Base-by-base conservation (phyloP, 2,797 vertebrate species). In the Hydrolagus colliei region DNA sequence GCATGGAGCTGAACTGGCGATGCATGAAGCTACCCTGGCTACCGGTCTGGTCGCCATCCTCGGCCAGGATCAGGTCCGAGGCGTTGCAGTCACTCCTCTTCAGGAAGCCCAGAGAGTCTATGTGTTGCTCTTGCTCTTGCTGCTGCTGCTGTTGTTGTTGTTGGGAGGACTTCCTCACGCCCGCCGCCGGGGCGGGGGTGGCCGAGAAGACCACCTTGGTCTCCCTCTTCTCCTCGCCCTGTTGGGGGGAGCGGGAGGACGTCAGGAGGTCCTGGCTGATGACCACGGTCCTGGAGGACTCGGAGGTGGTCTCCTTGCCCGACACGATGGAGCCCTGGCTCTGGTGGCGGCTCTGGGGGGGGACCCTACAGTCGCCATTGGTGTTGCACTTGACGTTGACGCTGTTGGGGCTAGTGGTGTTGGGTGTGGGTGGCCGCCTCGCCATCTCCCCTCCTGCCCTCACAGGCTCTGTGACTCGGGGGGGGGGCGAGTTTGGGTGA, bases 1-100 rank as follows among this genome's bases (percentile, higher is more conserved):
- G 95, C 95, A 99, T 96, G 87, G 96, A 93, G 86, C 96, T 96
- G 86, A 99, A 96, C 93, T 98, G 97, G 87, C 96, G 93, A 92
- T 99, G 97, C 96, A 99, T 95, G 94, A 97, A 98, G 18, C 94
- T 96, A 90, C 95, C 95, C 91, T 96, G 96, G 85, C 93, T 94
- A 86, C 94, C 96, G 68, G 91, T 89, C 86, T 91, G 89, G 87
- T 96, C 96, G 14, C 91, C 96, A 41, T 96, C 92, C 86, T 97
- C 90, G 89, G 94, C 87, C 89, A 94, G 92, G 87, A 97, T 91
- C 90, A 93, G 93, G 86, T 94, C 91, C 2, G 93, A 94, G 14
- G 95, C 96, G 87, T 95, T 95, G 0, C 90, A 87, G n/a, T n/a
- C n/a, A n/a, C n/a, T n/a, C n/a, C n/a, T n/a, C 88, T 93, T 95